Base-by-base conservation (phyloP, 2,888 invertebrate species). In the Habroteleia sp. region DNA sequence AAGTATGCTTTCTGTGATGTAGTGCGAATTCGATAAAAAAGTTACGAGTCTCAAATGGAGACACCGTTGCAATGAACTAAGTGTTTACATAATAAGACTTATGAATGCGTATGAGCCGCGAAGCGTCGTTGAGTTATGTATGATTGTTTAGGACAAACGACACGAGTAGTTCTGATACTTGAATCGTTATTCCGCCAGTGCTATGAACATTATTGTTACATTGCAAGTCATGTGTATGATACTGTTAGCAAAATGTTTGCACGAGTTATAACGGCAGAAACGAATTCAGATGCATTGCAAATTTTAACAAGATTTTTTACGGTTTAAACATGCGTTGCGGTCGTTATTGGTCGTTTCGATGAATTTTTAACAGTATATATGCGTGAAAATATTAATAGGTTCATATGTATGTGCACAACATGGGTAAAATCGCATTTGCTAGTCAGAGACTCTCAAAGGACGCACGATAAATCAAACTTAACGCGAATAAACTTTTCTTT, bases 1-100 rank as follows among this genome's bases (percentile, higher is more conserved):
- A 68, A 39, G 48, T 62, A 56, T 68, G 74, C 68, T 54, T 69
- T 74, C 68, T 74, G 68, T 62, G 74, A 74, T 69, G 69, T 65
- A 68, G 58, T 23, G 48, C 41, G 60, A 50, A 39, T 60, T 62
- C 44, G 50, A 23, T 56, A 46, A 16, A 17, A 48, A 16, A 17
- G 44, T 16, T n/a, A 20, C n/a, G 27, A 60, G 31, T 8, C 58
- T 52, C 44, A 29, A 68, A 58, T 69, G 1, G 60, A 60, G 58
- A 69, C 54, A 50, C 54, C 48, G 63, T 72, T 54, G 37, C 29
- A 69, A 42, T 31, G 60, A 62, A 10, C 33, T 14, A 42, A n/a
- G 10, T 25, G 31, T 66, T 66, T 63, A 50, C 39, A 66, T 46
- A 35, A 52, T 54, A 62, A 52, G 41, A 54, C 33, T 44, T 52